Percentiles rank a stretch among this genome's conserved stretches.
These are phyloP conservation scores for Temnothorax unifasciatus DNA, from an alignment of 2,888 invertebrate species.

Conservation along the genomic window DNA sequence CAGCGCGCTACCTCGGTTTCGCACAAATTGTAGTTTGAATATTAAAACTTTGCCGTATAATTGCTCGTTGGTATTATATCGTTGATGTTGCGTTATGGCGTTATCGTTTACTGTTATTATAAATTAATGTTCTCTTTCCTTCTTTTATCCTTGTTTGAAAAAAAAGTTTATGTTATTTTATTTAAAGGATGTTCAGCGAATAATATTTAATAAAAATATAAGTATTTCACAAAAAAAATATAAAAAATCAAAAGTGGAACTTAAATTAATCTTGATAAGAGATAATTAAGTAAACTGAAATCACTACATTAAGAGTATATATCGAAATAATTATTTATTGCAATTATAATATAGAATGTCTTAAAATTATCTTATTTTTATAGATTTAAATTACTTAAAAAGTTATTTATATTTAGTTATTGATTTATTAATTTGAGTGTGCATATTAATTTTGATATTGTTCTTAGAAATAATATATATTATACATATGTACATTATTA, in stretches of 20 bases:
- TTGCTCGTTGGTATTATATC: slow-evolving; percentile 21
- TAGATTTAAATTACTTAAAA: background rate
- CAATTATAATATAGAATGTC: background rate
- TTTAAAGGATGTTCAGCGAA: background rate
- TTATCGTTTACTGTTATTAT: slow-evolving; percentile 12
- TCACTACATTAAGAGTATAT: background rate
- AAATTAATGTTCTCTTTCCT: slow-evolving; percentile 14
- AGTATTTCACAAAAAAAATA: background rate
- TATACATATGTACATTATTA: too few species aligned
- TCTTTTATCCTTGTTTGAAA: background rate
- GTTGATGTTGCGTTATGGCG: slow-evolving; percentile 15
- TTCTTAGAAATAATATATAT: background rate
- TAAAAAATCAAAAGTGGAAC: background rate
- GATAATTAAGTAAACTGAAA: background rate
- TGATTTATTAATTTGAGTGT: background rate
- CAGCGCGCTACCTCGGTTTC: slow-evolving; percentile 8
- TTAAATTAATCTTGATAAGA: background rate
- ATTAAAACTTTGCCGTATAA: slow-evolving; percentile 47
- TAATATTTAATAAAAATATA: background rate
- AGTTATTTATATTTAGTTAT: background rate
- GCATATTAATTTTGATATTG: slow-evolving; percentile 2
- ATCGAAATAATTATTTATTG: background rate
- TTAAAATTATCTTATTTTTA: background rate
- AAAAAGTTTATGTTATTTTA: background rate
- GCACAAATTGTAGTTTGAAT: slow-evolving; percentile 52